A percentile compares a stretch with the other conserved stretches of the same genome.
phyloP scores from a whole-genome alignment of 1,140 invertebrate species.

The Drosophila quadrilineata region DNA sequence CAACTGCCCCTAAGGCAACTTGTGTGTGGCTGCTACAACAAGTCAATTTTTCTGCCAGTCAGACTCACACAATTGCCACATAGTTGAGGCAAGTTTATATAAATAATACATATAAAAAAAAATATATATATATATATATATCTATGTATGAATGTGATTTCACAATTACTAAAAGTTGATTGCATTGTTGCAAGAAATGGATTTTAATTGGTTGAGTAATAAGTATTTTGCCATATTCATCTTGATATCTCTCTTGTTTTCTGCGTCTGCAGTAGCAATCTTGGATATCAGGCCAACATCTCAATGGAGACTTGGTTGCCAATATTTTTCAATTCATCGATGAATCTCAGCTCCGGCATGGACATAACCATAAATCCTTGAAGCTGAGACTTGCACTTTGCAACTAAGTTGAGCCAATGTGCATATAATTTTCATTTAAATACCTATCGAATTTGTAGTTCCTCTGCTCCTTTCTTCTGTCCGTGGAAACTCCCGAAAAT shows the following conservation, averaged over 20 bases:
- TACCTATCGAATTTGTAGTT: slow-evolving; percentile 47
- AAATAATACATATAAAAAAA: too few species aligned
- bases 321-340: slow-evolving; percentile 45
- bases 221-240: slow-evolving; percentile 15
- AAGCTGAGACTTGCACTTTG: slow-evolving; percentile 28
- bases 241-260: not conserved
- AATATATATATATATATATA: slow-evolving; percentile 7
- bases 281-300: slow-evolving; percentile 4
- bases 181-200: slow-evolving; percentile 21
- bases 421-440: slow-evolving; percentile 62
- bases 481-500: not conserved
- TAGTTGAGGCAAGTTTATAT: slow-evolving; percentile 3
- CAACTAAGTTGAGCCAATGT: slow-evolving; percentile 29
- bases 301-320: slow-evolving; percentile 1
- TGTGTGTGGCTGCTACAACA: slow-evolving; percentile 18
- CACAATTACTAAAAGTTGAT: slow-evolving; percentile 52
- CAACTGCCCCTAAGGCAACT: slow-evolving; percentile 49
- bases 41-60: slow-evolving; percentile 68
- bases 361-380: slow-evolving; percentile 58
- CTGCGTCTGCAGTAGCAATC: not conserved
- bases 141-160: slow-evolving; percentile 49
- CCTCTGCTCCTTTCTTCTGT: slow-evolving; percentile 3
- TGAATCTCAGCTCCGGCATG: slow-evolving; percentile 13
- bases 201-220: slow-evolving; percentile 56
- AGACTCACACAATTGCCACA: slow-evolving; percentile 55